Evolutionary conservation across 2,797 vertebrate genomes (phyloP).

Genomic region (Argyrosomus regius): DNA sequence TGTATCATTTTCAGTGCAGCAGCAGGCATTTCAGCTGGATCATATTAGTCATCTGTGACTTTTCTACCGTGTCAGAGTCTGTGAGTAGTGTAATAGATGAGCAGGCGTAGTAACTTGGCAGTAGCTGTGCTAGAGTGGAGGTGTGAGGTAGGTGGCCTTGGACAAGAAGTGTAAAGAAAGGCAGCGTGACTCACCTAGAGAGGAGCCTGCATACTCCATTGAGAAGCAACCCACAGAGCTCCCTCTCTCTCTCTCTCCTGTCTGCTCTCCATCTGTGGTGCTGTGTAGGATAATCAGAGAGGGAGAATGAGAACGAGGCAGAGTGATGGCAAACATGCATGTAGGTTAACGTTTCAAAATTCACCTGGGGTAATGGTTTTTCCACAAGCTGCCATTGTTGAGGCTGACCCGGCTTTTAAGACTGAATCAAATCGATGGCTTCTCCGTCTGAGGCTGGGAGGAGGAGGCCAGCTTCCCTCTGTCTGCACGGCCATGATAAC

Average conservation of each 20-base stretch:
- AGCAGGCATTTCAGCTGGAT: slow-evolving; percentile 44
- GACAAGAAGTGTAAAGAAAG: slow-evolving; percentile 73
- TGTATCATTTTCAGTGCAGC: slow-evolving; percentile 33
- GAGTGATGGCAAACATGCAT: slow-evolving; percentile 60
- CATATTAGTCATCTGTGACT: slow-evolving; percentile 59
- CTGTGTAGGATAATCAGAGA: slow-evolving; percentile 40
- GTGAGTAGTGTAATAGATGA: slow-evolving; percentile 65
- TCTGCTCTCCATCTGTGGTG: slow-evolving; percentile 60
- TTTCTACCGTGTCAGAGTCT: slow-evolving; percentile 53
- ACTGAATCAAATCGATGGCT: slow-evolving; percentile 82
- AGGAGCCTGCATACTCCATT: slow-evolving; percentile 66
- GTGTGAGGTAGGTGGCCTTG: slow-evolving; percentile 78
- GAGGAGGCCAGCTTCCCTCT: slow-evolving; percentile 60
- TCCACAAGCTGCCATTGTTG: slow-evolving; percentile 78
- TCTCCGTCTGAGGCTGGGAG: slow-evolving; percentile 62
- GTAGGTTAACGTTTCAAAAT: slow-evolving; percentile 76
- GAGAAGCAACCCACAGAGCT: slow-evolving; percentile 70
- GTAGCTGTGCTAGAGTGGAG: slow-evolving; percentile 64
- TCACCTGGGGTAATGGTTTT: slow-evolving; percentile 80
- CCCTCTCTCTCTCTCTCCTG: slow-evolving; percentile 29
- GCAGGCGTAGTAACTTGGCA: slow-evolving; percentile 63
- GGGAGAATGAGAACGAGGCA: slow-evolving; percentile 8
- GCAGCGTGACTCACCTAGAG: slow-evolving; percentile 74
- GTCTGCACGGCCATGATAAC: slow-evolving; percentile 79
- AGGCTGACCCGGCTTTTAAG: slow-evolving; percentile 80